Percentiles rank a stretch among this genome's conserved stretches.
phyloP scores from a whole-genome alignment of 1,140 invertebrate genomes.

The Drosophila sulfurigaster region DNA sequence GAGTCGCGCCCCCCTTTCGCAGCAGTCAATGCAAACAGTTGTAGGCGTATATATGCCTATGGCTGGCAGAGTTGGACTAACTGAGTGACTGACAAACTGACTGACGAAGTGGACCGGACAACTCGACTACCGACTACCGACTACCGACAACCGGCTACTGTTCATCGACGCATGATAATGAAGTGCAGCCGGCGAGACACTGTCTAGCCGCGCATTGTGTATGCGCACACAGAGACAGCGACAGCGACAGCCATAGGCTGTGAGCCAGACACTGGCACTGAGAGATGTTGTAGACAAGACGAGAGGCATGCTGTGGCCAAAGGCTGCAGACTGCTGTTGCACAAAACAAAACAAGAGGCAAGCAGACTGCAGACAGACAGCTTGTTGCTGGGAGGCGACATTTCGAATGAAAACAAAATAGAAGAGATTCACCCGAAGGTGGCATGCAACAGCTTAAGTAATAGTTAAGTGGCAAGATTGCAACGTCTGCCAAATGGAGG shows the following conservation, averaged over 20 bases:
- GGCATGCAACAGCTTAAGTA: constrained; percentile 45
- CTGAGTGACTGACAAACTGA: constrained; percentile 41
- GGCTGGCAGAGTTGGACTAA: constrained; percentile 20
- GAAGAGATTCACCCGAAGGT: constrained; percentile 14
- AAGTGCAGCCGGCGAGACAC: constrained; percentile 83
- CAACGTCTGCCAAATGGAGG: constrained; percentile 39
- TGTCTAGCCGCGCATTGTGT: constrained; percentile 79
- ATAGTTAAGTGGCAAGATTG: constrained; percentile 12
- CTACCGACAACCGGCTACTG: constrained; percentile 28
- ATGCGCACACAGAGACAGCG: constrained; percentile 38
- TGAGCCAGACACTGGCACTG: constrained; percentile 31
- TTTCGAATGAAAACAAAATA: constrained; percentile 25
- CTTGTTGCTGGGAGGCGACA: constrained; percentile 3
- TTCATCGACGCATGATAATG: constrained; percentile 78
- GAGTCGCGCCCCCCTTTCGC: too few relatives aligned
- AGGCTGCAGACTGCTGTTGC: constrained; percentile 38
- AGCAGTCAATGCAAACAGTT: constrained; percentile 59
- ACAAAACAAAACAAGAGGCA: not conserved
- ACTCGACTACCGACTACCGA: constrained; percentile 3
- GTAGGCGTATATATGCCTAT: constrained; percentile 59
- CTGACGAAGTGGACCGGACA: constrained; percentile 24
- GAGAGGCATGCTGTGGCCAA: constrained; percentile 38
- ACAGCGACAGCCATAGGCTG: not conserved
- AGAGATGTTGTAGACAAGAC: constrained; percentile 14
- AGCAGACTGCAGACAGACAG: constrained; percentile 28